A percentile compares a stretch with the other conserved stretches of the same genome.
These are phyloP conservation scores for Nemotelus pantherinus DNA, from an alignment of 2,888 invertebrate species.

Conservation along the genomic window DNA sequence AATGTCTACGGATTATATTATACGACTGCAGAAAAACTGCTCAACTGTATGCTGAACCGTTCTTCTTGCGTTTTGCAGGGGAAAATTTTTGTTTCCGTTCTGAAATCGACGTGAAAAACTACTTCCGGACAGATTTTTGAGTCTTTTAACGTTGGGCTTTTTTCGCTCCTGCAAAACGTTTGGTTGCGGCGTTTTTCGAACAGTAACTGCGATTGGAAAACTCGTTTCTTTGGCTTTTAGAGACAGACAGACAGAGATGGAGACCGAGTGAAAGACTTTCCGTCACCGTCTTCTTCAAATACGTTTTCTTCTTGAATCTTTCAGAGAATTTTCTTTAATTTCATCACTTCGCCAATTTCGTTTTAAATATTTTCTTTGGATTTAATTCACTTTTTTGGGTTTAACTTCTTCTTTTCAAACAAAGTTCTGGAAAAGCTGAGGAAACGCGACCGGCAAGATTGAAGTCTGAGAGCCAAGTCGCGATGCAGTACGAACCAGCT, in stretches of 20 bases:
- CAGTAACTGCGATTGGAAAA: neutral
- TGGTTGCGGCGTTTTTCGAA: neutral
- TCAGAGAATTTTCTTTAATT: conserved; percentile 8
- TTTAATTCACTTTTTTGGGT: conserved; percentile 15
- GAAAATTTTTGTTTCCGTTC: no score
- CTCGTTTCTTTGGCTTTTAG: conserved; percentile 44
- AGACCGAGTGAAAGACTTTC: no score
- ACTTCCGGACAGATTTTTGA: no score
- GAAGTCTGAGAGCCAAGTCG: conserved; percentile 53
- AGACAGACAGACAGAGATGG: no score
- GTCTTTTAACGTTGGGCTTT: neutral
- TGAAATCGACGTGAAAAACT: no score
- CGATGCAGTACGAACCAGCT: conserved; percentile 36
- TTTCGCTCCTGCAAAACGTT: conserved; percentile 26
- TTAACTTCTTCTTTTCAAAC: conserved; percentile 15
- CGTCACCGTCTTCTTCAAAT: no score
- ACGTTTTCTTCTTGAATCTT: conserved; percentile 39
- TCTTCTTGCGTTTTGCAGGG: no score
- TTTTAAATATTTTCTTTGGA: conserved; percentile 9
- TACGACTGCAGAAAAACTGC: conserved; percentile 2
- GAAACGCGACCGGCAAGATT: conserved; percentile 52
- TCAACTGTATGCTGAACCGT: no score
- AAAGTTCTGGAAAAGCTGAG: conserved; percentile 41
- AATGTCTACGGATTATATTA: conserved; percentile 10
- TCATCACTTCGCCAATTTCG: conserved; percentile 9